phyloP scores from a whole-genome alignment of 2,113 vertebrate genomes.

The Mesoclemmys tuberculata region DNA sequence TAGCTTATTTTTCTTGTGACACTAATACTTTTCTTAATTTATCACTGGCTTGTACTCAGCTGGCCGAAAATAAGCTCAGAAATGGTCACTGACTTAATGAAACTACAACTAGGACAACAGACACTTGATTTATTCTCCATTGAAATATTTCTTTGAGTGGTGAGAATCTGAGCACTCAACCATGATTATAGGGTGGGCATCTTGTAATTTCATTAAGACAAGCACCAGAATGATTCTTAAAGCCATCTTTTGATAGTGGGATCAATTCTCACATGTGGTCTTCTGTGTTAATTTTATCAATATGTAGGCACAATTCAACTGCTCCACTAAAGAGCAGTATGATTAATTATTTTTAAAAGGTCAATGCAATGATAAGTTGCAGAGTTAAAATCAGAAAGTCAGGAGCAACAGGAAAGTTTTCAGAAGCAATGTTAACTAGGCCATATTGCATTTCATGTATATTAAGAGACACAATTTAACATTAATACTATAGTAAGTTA shows the following conservation, averaged over 20 bases:
- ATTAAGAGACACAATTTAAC: not conserved
- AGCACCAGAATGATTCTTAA: not conserved
- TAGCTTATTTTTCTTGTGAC: conserved; percentile 12
- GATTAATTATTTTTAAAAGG: not conserved
- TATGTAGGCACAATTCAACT: not conserved
- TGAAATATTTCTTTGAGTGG: not conserved
- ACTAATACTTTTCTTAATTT: conserved; percentile 1
- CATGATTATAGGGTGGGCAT: not conserved
- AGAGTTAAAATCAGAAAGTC: not conserved
- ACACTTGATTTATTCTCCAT: not conserved
- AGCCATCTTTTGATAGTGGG: not conserved
- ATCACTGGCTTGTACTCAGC: not conserved
- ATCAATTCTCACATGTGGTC: not conserved
- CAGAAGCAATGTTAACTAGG: not conserved
- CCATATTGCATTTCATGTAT: not conserved
- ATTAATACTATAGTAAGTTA: not conserved
- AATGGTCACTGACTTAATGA: not conserved
- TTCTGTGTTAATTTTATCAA: not conserved
- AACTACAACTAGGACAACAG: not conserved
- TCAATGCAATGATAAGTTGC: not conserved
- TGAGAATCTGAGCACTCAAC: not conserved
- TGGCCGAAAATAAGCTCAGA: not conserved
- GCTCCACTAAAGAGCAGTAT: not conserved
- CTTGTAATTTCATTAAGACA: not conserved
- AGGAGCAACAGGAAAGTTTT: not conserved